Conservation (phyloP, 2,888 invertebrate species). For the Exephanes ischioxanthus region DNA sequence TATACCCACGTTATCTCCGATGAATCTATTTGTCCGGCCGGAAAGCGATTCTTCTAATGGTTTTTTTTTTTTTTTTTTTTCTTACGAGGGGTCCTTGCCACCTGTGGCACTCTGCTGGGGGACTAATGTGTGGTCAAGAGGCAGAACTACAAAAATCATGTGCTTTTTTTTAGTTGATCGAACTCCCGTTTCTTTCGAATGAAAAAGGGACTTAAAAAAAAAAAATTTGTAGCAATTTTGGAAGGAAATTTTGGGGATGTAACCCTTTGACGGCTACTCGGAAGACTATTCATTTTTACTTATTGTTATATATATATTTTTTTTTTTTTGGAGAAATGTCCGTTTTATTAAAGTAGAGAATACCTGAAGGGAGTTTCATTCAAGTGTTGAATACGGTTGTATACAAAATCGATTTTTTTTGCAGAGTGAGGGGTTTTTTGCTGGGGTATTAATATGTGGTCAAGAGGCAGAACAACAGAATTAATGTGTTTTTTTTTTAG, state of each 20-base stretch:
- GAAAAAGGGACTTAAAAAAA: not conserved
- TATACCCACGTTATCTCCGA: constrained; percentile 64
- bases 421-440: no score
- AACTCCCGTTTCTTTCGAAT: not conserved
- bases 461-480: not conserved
- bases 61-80: constrained; percentile 43
- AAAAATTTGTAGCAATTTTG: no score
- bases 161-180: not conserved
- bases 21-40: constrained; percentile 61
- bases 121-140: constrained; percentile 1
- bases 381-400: no score
- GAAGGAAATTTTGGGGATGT: no score
- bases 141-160: not conserved
- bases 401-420: no score
- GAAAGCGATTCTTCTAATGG: constrained; percentile 49
- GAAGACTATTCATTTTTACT: no score
- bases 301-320: no score
- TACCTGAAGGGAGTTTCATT: no score
- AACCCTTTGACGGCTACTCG: no score
- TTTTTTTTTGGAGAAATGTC: no score
- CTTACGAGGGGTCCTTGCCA: constrained; percentile 17
- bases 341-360: no score
- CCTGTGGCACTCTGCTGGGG: not conserved
- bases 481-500: not conserved
- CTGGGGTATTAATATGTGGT: no score